Percentiles rank a stretch among this genome's conserved stretches.
phyloP scores from a whole-genome alignment of 2,113 vertebrate genomes.

The Gadus chalcogrammus region DNA sequence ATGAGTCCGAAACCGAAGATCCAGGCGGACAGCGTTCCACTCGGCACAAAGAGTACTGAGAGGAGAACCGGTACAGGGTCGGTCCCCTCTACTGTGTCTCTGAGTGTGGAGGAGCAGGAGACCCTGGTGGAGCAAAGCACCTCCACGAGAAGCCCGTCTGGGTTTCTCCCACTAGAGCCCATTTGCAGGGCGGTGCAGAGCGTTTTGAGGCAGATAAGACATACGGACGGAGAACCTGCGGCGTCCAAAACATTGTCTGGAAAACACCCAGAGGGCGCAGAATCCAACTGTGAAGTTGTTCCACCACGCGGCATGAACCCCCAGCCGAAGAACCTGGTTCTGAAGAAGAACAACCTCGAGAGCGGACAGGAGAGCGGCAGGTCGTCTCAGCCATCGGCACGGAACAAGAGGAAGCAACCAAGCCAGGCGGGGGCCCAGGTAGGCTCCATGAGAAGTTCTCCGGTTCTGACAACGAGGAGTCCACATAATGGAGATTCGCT shows the following conservation, averaged over 20 bases:
- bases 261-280: conserved; percentile 44
- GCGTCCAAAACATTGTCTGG: conserved; percentile 53
- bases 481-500: not conserved
- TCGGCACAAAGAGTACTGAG: conserved; percentile 30
- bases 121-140: conserved; percentile 48
- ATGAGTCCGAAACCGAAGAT: conserved; percentile 49
- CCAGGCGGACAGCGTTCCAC: conserved; percentile 14
- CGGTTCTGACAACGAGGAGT: not conserved
- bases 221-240: conserved; percentile 37
- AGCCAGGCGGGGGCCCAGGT: not conserved
- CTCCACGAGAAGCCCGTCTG: conserved; percentile 48
- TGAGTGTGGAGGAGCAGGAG: not conserved
- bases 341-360: no score
- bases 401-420: not conserved
- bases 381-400: no score
- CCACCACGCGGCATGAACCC: conserved; percentile 47
- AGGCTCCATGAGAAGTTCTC: not conserved
- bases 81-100: not conserved
- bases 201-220: conserved; percentile 59
- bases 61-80: not conserved
- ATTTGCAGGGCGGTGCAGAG: conserved; percentile 68
- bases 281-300: conserved; percentile 63
- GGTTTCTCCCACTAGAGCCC: conserved; percentile 48
- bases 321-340: no score
- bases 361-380: no score